Conservation (phyloP, 2,113 vertebrate species). For the Dasyprocta punctata region DNA sequence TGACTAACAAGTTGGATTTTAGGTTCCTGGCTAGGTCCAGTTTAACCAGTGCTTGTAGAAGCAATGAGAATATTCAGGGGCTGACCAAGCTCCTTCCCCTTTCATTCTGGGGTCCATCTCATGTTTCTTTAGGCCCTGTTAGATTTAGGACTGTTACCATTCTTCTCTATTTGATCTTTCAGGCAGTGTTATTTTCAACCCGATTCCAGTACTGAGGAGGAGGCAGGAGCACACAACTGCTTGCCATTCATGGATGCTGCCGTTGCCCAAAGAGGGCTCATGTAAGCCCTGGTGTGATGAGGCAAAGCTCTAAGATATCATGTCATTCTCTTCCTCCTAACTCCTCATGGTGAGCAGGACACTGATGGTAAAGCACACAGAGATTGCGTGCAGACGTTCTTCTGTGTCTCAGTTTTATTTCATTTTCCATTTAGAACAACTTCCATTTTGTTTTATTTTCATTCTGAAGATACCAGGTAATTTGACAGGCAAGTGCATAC, state of each 20-base stretch:
- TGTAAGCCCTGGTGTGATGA: not conserved
- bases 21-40: not conserved
- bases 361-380: not conserved
- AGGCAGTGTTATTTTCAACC: not conserved
- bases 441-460: not conserved
- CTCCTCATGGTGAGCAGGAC: not conserved
- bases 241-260: not conserved
- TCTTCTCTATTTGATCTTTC: not conserved
- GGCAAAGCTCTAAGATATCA: not conserved
- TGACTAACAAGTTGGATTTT: no score
- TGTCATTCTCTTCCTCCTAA: not conserved
- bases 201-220: not conserved
- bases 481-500: not conserved
- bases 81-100: not conserved
- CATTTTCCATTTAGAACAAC: not conserved
- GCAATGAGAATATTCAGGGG: not conserved
- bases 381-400: not conserved
- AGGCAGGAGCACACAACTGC: not conserved
- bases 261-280: not conserved
- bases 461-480: not conserved
- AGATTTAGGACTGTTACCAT: fast-evolving
- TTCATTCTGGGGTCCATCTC: not conserved
- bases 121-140: not conserved
- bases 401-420: not conserved
- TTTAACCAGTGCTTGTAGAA: not conserved